Evolutionary conservation across 1,140 invertebrate species (phyloP).

Genomic region (Zaprionus vittiger): DNA sequence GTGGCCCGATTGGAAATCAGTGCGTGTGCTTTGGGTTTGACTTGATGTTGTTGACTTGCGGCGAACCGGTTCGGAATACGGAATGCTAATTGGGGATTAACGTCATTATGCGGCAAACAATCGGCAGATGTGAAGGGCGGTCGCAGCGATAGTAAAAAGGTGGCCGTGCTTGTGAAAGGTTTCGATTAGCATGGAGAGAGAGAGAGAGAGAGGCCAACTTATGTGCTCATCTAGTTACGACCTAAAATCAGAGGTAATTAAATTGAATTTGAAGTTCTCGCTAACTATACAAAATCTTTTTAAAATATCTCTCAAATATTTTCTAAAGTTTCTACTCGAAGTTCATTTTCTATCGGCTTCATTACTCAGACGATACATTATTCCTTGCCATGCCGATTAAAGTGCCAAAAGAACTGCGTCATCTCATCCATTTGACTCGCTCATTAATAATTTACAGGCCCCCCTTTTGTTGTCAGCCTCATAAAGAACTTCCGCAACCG

Average conservation of each 20-base stretch:
- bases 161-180: background rate
- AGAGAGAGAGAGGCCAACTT: background rate
- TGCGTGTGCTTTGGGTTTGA: background rate
- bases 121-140: conserved; percentile 3
- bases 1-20: conserved; percentile 30
- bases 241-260: background rate
- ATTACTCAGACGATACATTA: background rate
- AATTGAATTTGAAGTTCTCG: background rate
- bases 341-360: background rate
- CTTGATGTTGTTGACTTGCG: conserved; percentile 35
- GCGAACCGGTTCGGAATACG: conserved; percentile 15
- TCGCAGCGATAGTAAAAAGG: background rate
- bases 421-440: conserved; percentile 34
- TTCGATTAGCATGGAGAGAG: background rate
- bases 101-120: background rate
- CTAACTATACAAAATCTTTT: too few species aligned
- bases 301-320: background rate
- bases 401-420: conserved; percentile 18
- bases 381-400: background rate
- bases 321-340: background rate
- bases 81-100: conserved; percentile 7
- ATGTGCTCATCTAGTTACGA: background rate
- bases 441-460: conserved; percentile 48
- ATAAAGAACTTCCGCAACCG: conserved; percentile 51
- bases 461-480: conserved; percentile 40